Percentiles rank a stretch among this genome's conserved stretches.
Conservation (phyloP, 2,113 vertebrate genomes). For the Microtus pennsylvanicus region DNA sequence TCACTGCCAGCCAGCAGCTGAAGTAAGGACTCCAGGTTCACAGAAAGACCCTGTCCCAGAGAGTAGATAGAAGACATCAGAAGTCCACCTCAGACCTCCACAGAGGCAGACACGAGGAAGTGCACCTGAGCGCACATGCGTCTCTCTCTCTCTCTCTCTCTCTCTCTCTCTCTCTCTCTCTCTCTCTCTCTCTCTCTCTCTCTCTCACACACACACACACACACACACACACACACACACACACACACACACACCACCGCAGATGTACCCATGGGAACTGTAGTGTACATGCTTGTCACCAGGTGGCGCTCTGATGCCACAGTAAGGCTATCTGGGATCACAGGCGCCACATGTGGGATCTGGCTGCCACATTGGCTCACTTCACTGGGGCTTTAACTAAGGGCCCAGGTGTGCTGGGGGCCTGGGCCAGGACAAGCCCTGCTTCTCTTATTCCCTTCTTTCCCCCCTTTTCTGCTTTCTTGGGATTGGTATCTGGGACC, state of each 20-base stretch:
- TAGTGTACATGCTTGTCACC: not conserved
- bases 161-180: too few species aligned
- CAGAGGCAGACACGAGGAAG: not conserved
- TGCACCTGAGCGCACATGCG: not conserved
- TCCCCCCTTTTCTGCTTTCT: not conserved
- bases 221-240: not conserved
- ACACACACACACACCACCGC: fast-evolving
- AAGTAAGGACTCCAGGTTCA: not conserved
- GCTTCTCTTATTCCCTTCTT: not conserved
- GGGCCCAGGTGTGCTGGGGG: not conserved
- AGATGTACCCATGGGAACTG: not conserved
- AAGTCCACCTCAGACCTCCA: not conserved
- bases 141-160: too few species aligned
- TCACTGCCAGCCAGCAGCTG: not conserved
- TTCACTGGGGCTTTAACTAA: not conserved
- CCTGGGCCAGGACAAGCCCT: not conserved
- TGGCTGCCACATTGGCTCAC: fast-evolving
- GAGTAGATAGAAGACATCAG: too few species aligned
- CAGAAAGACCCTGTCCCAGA: not conserved
- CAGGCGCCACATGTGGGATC: too few species aligned
- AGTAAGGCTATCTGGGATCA: not conserved
- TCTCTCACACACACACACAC: not conserved
- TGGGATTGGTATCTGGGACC: not conserved
- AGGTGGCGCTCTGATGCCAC: constrained; percentile 48
- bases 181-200: too few species aligned